Conservation (phyloP, 2,113 vertebrate species). For the Microcebus tavaratra region DNA sequence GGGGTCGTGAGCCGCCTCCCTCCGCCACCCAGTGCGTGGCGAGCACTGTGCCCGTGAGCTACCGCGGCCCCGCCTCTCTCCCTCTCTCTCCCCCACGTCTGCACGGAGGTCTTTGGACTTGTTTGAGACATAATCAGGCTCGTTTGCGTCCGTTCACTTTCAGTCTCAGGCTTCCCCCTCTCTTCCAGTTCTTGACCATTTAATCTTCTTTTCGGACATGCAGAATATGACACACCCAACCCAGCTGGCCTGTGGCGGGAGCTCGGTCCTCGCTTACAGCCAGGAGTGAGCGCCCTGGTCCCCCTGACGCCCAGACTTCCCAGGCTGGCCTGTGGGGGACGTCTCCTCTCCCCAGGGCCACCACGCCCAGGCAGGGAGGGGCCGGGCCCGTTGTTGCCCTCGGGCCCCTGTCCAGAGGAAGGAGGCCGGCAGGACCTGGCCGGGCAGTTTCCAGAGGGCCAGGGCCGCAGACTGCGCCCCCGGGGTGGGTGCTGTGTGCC, state of each 20-base stretch:
- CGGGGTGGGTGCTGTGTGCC: accelerated
- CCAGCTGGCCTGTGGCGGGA: accelerated
- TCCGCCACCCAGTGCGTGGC: background rate
- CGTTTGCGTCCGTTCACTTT: background rate
- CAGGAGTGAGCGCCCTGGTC: too few relatives aligned
- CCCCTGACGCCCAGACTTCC: background rate
- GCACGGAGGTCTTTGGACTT: background rate
- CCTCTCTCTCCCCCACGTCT: background rate
- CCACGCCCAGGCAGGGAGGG: background rate
- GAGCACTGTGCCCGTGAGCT: too few relatives aligned
- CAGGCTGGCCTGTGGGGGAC: background rate
- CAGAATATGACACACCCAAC: accelerated
- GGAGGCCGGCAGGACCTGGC: background rate
- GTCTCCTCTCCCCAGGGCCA: too few relatives aligned
- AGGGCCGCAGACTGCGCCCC: background rate
- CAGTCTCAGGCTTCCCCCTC: background rate
- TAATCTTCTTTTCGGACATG: background rate
- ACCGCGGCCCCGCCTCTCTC: accelerated
- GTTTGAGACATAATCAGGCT: background rate
- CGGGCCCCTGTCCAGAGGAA: background rate
- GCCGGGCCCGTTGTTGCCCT: background rate
- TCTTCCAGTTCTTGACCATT: background rate
- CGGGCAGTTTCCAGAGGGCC: background rate
- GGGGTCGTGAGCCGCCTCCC: background rate
- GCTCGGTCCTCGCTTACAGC: too few relatives aligned